These are phyloP conservation scores for Formica aserva DNA, from an alignment of 2,888 invertebrate species.

Conservation along the genomic window DNA sequence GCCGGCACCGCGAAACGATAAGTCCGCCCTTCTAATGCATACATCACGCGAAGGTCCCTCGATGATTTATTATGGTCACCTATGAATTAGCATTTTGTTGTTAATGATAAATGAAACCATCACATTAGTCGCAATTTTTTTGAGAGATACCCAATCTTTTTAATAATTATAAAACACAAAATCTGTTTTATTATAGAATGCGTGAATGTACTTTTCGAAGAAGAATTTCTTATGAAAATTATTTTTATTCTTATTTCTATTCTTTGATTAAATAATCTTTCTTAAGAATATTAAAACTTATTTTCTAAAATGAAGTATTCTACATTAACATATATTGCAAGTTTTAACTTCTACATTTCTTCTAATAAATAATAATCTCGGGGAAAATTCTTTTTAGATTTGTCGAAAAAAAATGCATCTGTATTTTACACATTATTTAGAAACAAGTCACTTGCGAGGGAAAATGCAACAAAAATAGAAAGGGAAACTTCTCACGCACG, in stretches of 20 bases:
- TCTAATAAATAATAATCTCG: background rate
- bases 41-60: slow-evolving; percentile 32
- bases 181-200: background rate
- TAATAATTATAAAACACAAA: background rate
- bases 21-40: slow-evolving; percentile 56
- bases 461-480: slow-evolving; percentile 4
- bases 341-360: background rate
- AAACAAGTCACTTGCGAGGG: background rate
- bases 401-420: background rate
- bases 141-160: background rate
- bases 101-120: background rate
- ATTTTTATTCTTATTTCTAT: background rate
- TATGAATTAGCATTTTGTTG: slow-evolving; percentile 38
- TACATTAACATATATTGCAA: background rate
- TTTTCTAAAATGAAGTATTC: background rate
- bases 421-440: slow-evolving; percentile 11
- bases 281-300: background rate
- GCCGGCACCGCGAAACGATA: slow-evolving; percentile 66
- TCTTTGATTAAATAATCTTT: background rate
- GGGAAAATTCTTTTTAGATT: background rate
- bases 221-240: background rate
- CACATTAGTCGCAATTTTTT: background rate
- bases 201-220: background rate
- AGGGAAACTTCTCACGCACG: slow-evolving; percentile 36
- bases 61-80: slow-evolving; percentile 42